Percentiles rank a stretch among this genome's conserved stretches.
phyloP scores from a whole-genome alignment of 2,888 invertebrate genomes.

The Dyspetes luteomarginatus region DNA sequence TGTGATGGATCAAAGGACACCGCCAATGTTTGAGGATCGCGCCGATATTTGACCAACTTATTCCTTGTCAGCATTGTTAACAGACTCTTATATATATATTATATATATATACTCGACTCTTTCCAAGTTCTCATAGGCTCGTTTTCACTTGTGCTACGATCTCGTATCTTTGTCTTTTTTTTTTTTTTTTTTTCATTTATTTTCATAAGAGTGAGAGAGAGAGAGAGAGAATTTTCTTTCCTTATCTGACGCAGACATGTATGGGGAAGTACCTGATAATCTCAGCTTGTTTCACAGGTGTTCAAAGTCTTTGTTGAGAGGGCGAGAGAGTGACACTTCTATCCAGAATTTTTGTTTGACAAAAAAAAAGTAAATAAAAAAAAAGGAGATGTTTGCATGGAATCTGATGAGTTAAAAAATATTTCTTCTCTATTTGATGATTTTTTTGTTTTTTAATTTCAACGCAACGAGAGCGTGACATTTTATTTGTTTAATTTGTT shows the following conservation, averaged over 20 bases:
- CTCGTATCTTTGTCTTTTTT: slow-evolving; percentile 33
- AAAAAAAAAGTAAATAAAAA: slow-evolving; percentile 3
- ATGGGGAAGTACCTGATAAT: slow-evolving; percentile 37
- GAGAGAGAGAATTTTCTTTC: slow-evolving; percentile 37
- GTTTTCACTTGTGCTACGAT: slow-evolving; percentile 45
- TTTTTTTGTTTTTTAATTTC: background rate
- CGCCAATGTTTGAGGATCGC: slow-evolving; percentile 73
- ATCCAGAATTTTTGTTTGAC: slow-evolving; percentile 10
- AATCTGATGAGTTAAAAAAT: slow-evolving; percentile 9
- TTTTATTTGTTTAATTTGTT: too few species aligned
- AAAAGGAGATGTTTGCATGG: background rate
- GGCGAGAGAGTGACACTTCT: slow-evolving; percentile 41
- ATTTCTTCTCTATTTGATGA: background rate
- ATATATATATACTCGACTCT: slow-evolving; percentile 16
- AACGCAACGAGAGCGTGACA: background rate
- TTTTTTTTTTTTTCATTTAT: slow-evolving; percentile 17
- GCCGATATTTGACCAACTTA: slow-evolving; percentile 73
- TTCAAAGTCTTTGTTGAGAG: slow-evolving; percentile 10
- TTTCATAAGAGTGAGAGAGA: too few species aligned
- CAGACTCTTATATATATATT: slow-evolving; percentile 64
- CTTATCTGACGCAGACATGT: slow-evolving; percentile 24
- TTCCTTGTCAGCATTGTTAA: slow-evolving; percentile 73
- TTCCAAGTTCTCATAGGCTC: slow-evolving; percentile 47
- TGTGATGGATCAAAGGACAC: slow-evolving; percentile 70
- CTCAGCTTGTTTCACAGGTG: slow-evolving; percentile 49